These are phyloP conservation scores for Ceratina calcarata DNA, from an alignment of 1,140 invertebrate species.

Conservation along the genomic window DNA sequence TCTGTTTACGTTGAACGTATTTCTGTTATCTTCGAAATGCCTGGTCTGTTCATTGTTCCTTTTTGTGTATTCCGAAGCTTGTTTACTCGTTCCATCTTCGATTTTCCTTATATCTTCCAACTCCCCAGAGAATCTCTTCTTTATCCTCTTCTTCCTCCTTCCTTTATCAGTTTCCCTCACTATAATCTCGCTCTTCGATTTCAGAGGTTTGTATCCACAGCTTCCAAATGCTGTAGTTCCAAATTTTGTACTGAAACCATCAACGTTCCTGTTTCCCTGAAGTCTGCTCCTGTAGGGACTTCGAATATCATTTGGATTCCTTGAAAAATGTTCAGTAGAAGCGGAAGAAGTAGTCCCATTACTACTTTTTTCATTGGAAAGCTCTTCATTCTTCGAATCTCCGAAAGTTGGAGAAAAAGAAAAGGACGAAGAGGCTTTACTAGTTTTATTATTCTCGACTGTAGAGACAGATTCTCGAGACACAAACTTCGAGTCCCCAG, in stretches of 20 bases:
- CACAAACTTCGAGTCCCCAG: background rate
- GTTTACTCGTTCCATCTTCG: slow-evolving; percentile 22
- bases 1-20: slow-evolving; percentile 61
- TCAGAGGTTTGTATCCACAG: slow-evolving; percentile 64
- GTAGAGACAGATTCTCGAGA: background rate
- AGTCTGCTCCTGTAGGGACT: background rate
- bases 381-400: no score
- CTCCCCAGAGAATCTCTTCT: slow-evolving; percentile 28
- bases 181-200: slow-evolving; percentile 69
- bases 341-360: no score
- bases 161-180: slow-evolving; percentile 51
- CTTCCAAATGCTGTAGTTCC: slow-evolving; percentile 38
- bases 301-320: no score
- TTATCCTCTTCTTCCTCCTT: slow-evolving; percentile 46
- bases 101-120: background rate
- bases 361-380: no score
- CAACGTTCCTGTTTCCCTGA: slow-evolving; percentile 67
- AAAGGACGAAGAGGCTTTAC: no score
- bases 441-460: no score
- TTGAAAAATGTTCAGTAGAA: no score
- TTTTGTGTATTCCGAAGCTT: background rate
- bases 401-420: no score
- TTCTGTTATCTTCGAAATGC: background rate
- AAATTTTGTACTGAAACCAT: slow-evolving; percentile 72
- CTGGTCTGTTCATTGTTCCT: no score